Percentiles rank a stretch among this genome's conserved stretches.
Conservation (phyloP, 2,113 vertebrate genomes). For the Megaceryle torquata region DNA sequence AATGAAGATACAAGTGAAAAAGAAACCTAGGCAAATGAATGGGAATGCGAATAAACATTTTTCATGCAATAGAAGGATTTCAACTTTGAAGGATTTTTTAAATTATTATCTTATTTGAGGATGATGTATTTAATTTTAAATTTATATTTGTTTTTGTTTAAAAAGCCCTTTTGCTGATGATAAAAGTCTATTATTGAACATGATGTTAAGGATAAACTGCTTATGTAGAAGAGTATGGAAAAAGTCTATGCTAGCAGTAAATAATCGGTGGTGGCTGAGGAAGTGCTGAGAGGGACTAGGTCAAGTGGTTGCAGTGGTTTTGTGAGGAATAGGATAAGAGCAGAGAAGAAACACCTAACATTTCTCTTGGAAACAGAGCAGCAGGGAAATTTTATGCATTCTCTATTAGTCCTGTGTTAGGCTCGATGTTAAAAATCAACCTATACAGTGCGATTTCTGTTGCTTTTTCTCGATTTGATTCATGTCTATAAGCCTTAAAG, state of each 20-base stretch:
- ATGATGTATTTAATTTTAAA: not conserved
- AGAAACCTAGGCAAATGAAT: not conserved
- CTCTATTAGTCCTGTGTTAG: not conserved
- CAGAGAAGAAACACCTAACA: not conserved
- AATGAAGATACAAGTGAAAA: not conserved
- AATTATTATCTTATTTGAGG: not conserved
- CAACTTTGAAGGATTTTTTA: not conserved
- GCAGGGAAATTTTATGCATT: not conserved
- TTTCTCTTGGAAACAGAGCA: not conserved
- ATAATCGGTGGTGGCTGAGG: rapidly evolving
- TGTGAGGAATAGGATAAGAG: not conserved
- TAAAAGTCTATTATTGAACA: not conserved
- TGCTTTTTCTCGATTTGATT: not conserved
- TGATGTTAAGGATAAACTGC: not conserved
- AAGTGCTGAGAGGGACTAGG: not conserved
- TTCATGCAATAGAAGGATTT: not conserved
- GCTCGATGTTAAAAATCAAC: not conserved
- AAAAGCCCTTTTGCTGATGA: not conserved
- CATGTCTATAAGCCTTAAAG: not conserved
- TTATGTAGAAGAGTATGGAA: not conserved
- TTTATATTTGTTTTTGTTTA: not conserved
- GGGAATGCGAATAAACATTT: not conserved
- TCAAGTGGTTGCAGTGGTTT: not conserved
- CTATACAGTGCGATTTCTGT: not conserved
- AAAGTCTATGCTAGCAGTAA: not conserved